A percentile compares a stretch with the other conserved stretches of the same genome.
phyloP scores from a whole-genome alignment of 2,888 invertebrate genomes.

The Elegia similella region DNA sequence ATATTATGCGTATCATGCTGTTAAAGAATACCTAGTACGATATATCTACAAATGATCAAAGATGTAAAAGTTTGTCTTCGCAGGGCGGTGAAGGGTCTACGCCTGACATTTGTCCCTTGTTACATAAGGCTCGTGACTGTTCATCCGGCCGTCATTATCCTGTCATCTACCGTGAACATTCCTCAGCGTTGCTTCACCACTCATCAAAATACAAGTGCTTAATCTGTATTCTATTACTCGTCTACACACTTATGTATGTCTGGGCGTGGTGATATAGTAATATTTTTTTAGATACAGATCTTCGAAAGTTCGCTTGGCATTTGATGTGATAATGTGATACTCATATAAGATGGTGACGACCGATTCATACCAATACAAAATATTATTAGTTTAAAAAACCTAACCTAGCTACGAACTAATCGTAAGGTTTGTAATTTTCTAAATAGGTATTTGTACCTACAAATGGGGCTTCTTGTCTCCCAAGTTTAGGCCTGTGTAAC shows the following conservation, averaged over 20 bases:
- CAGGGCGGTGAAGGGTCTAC: slow-evolving; percentile 35
- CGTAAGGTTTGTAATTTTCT: too few relatives aligned
- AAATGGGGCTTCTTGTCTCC: too few relatives aligned
- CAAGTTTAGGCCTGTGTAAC: too few relatives aligned
- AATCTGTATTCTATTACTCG: not conserved
- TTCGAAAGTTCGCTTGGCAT: not conserved
- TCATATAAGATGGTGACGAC: not conserved
- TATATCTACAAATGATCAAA: not conserved
- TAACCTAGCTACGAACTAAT: too few relatives aligned
- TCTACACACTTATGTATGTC: not conserved
- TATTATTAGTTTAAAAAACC: too few relatives aligned
- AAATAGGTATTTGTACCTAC: too few relatives aligned
- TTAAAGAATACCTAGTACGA: too few relatives aligned
- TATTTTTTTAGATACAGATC: not conserved
- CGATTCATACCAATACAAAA: too few relatives aligned
- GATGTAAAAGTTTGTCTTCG: slow-evolving; percentile 5
- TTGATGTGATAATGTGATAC: not conserved
- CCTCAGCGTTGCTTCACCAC: slow-evolving; percentile 18
- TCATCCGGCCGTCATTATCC: slow-evolving; percentile 40
- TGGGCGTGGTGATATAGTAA: not conserved
- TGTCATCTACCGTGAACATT: slow-evolving; percentile 25
- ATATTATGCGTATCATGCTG: too few relatives aligned
- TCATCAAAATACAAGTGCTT: slow-evolving; percentile 7
- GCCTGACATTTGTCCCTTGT: slow-evolving; percentile 42
- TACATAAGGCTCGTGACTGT: slow-evolving; percentile 42